phyloP scores from a whole-genome alignment of 2,113 vertebrate species.

The Thymallus thymallus region DNA sequence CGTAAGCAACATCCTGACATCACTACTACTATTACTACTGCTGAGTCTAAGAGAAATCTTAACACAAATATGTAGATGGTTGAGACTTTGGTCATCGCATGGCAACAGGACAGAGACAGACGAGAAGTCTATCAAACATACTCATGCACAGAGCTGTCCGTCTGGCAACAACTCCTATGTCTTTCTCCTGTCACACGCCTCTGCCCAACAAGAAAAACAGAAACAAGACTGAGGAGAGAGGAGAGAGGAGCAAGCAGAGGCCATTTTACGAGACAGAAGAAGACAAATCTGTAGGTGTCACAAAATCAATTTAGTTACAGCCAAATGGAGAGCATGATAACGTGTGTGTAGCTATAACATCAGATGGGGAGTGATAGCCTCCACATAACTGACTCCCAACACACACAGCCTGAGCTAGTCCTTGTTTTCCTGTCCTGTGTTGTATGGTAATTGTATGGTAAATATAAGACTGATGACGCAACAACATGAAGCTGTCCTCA shows the following conservation, averaged over 20 bases:
- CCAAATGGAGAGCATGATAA: too few species aligned
- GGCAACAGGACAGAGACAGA: slow-evolving; percentile 7
- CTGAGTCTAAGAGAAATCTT: not conserved
- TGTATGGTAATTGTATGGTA: too few species aligned
- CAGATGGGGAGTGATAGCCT: too few species aligned
- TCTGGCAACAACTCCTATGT: not conserved
- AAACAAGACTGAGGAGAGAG: slow-evolving; percentile 7
- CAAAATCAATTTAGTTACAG: not conserved
- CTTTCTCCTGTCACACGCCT: slow-evolving; percentile 17
- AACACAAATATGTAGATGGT: slow-evolving; percentile 44
- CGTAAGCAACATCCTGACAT: too few species aligned
- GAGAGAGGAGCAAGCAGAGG: slow-evolving; percentile 6
- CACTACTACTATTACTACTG: too few species aligned
- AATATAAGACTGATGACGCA: too few species aligned
- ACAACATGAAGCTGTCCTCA: too few species aligned
- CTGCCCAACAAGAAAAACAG: slow-evolving; percentile 31
- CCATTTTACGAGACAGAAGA: slow-evolving; percentile 39
- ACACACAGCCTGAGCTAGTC: too few species aligned
- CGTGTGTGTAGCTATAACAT: too few species aligned
- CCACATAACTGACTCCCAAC: too few species aligned
- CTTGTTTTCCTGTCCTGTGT: too few species aligned
- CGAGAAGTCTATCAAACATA: slow-evolving; percentile 6
- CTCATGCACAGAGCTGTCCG: not conserved
- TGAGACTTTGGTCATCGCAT: slow-evolving; percentile 20
- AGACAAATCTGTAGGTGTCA: slow-evolving; percentile 17